Percentiles rank a stretch among this genome's conserved stretches.
Evolutionary conservation across 1,140 invertebrate species (phyloP).

Genomic region (Orussus abietinus): DNA sequence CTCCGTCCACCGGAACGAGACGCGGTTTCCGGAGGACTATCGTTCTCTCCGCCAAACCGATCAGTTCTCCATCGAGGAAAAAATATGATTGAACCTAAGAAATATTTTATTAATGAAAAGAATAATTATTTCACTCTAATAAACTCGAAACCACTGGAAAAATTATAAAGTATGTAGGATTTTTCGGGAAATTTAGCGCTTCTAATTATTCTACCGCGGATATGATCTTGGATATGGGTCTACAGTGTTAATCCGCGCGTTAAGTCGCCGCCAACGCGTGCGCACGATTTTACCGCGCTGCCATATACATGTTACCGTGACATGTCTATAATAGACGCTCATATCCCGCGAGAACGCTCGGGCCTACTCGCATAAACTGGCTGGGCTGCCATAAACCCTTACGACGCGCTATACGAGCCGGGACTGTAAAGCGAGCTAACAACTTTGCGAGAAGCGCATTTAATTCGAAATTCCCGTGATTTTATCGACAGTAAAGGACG

Average conservation of each 20-base stretch:
- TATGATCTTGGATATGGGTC: no score
- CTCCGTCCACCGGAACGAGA: not conserved
- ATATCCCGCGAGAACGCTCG: conserved; percentile 7
- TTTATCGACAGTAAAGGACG: conserved; percentile 28
- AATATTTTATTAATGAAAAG: no score
- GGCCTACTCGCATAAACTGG: conserved; percentile 15
- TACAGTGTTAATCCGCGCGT: no score
- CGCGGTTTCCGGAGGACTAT: no score
- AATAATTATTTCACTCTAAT: no score
- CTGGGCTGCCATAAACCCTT: conserved; percentile 26
- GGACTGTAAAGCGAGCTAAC: conserved; percentile 17
- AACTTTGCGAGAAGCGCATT: conserved; percentile 17
- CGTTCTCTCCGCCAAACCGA: no score
- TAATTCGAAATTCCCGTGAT: conserved; percentile 18
- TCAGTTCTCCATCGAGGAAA: no score
- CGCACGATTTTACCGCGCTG: conserved; percentile 21
- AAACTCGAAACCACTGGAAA: no score
- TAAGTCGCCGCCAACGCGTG: conserved; percentile 13
- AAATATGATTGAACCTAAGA: no score
- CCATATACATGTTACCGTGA: conserved; percentile 28
- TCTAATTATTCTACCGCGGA: no score
- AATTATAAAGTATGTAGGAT: no score
- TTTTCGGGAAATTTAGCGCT: no score
- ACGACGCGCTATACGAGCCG: conserved; percentile 18
- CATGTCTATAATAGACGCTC: conserved; percentile 26